Conservation (phyloP, 92 coral and sea anemone genomes). For the Ricordea florida region DNA sequence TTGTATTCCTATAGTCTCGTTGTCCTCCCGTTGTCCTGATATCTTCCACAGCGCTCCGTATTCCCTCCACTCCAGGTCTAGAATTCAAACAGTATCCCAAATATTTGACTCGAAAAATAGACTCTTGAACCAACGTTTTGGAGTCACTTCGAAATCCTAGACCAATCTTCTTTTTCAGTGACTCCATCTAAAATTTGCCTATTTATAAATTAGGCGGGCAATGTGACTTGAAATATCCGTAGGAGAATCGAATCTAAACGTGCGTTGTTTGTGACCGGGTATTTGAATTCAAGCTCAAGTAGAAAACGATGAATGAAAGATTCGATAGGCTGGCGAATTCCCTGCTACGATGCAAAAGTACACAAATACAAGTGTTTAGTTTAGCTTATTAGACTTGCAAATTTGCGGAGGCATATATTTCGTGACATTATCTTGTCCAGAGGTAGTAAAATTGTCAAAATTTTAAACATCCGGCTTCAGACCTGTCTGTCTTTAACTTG, state of each 20-base stretch:
- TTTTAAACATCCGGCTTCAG: too few species aligned
- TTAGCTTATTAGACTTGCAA: constrained; percentile 14
- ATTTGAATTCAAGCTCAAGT: too few species aligned
- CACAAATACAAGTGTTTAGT: background rate
- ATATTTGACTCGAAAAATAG: constrained; percentile 55
- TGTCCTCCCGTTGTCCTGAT: constrained; percentile 28
- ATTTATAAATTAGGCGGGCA: too few species aligned
- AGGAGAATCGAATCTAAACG: too few species aligned
- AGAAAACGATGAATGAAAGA: background rate
- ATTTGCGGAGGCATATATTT: background rate
- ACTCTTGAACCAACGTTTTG: constrained; percentile 19
- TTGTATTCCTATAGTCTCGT: constrained; percentile 2
- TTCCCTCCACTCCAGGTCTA: constrained; percentile 42
- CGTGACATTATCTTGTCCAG: too few species aligned
- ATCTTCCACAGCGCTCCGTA: constrained; percentile 42
- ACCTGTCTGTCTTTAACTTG: too few species aligned
- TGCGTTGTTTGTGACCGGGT: too few species aligned
- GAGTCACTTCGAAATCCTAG: constrained; percentile 42
- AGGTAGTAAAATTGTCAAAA: too few species aligned
- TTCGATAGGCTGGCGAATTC: background rate
- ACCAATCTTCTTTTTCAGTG: constrained; percentile 14
- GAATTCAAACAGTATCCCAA: constrained; percentile 54
- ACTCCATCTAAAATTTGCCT: constrained; percentile 12
- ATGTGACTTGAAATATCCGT: too few species aligned
- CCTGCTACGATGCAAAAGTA: background rate